phyloP scores from a whole-genome alignment of 1,140 invertebrate genomes.

The Orussus abietinus region DNA sequence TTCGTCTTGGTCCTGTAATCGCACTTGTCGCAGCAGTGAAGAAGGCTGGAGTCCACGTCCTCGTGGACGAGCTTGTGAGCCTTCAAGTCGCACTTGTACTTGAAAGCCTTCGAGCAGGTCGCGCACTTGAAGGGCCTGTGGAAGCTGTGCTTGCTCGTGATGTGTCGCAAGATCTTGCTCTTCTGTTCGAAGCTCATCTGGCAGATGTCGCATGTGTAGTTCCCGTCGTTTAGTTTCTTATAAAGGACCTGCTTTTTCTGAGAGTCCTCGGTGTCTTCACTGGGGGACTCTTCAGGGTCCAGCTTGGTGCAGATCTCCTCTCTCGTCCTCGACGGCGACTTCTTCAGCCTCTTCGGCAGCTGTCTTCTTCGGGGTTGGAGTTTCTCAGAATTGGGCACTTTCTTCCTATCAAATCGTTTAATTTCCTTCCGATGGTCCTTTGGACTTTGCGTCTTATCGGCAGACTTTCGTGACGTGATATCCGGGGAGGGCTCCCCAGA shows the following conservation, averaged over 20 bases:
- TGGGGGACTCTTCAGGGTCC: too few relatives aligned
- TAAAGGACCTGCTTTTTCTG: conserved; percentile 13
- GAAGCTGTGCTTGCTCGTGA: conserved; percentile 47
- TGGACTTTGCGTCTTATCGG: too few relatives aligned
- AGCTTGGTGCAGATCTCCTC: too few relatives aligned
- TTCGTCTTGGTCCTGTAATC: conserved; percentile 25
- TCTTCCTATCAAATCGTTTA: too few relatives aligned
- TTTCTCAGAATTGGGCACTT: too few relatives aligned
- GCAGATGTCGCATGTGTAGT: conserved; percentile 47
- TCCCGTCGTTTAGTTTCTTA: conserved; percentile 21
- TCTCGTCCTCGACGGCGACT: too few relatives aligned
- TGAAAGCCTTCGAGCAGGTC: conserved; percentile 64
- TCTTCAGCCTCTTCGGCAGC: too few relatives aligned
- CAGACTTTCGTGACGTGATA: too few relatives aligned
- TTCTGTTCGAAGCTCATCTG: conserved; percentile 48
- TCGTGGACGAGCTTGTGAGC: conserved; percentile 24
- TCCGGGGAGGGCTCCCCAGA: too few relatives aligned
- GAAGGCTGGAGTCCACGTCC: conserved; percentile 5
- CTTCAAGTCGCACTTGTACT: conserved; percentile 62
- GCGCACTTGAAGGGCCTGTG: conserved; percentile 66
- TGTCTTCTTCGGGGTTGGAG: too few relatives aligned
- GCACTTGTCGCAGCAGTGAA: conserved; percentile 31
- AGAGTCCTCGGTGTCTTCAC: background rate
- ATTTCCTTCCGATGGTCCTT: too few relatives aligned
- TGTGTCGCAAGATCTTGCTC: conserved; percentile 59